These are phyloP conservation scores for Bombus huntii DNA, from an alignment of 1,140 invertebrate species.

Conservation along the genomic window DNA sequence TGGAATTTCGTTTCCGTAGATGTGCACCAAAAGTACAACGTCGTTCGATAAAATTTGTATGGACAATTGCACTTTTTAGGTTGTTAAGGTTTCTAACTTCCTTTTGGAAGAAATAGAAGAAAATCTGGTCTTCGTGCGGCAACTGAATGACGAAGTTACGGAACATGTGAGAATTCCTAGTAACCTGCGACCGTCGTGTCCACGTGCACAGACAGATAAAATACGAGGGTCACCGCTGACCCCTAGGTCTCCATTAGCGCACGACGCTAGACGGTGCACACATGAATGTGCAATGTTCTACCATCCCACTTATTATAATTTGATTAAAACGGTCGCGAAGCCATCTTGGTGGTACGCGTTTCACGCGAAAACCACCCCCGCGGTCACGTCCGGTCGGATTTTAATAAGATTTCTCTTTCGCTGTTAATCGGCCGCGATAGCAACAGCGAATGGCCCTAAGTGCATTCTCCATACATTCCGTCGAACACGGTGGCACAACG, in stretches of 20 bases:
- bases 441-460: constrained; percentile 32
- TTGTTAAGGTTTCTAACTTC: too few relatives aligned
- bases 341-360: constrained; percentile 11
- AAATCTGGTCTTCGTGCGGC: neutral
- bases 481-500: neutral
- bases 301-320: constrained; percentile 70
- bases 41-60: too few relatives aligned
- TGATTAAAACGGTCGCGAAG: constrained; percentile 61
- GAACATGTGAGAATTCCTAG: neutral
- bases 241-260: constrained; percentile 69
- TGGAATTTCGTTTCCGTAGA: too few relatives aligned
- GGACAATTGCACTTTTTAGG: too few relatives aligned
- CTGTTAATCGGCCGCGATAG: constrained; percentile 63
- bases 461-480: constrained; percentile 26
- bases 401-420: constrained; percentile 71
- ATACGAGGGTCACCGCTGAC: constrained; percentile 55
- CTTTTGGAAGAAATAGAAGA: too few relatives aligned
- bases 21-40: too few relatives aligned
- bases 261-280: constrained; percentile 45
- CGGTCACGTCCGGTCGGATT: constrained; percentile 42
- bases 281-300: constrained; percentile 58
- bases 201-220: neutral
- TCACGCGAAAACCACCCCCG: neutral
- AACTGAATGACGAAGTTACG: neutral
- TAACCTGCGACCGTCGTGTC: too few relatives aligned